A percentile compares a stretch with the other conserved stretches of the same genome.
Evolutionary conservation across 2,888 invertebrate species (phyloP).

Genomic region (Leucoma salicis): DNA sequence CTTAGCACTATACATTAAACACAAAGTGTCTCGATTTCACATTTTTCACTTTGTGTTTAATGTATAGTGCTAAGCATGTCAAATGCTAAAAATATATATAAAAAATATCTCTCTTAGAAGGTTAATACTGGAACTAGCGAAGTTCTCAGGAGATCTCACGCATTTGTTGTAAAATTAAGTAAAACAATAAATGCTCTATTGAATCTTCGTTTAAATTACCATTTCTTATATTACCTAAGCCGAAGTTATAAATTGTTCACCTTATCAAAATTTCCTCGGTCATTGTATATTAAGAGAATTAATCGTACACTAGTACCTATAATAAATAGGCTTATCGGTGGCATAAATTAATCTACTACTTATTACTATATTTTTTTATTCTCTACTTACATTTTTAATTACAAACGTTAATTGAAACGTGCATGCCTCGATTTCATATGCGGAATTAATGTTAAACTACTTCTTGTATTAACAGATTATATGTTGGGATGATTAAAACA

Average conservation of each 20-base stretch:
- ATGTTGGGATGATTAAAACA: constrained; percentile 9
- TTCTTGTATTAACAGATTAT: constrained; percentile 37
- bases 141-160: no score
- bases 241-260: constrained; percentile 36
- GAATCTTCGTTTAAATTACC: no score
- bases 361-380: constrained; percentile 67
- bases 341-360: constrained; percentile 71
- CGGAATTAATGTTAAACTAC: constrained; percentile 42
- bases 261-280: constrained; percentile 49
- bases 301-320: constrained; percentile 69
- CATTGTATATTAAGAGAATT: constrained; percentile 57
- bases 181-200: no score
- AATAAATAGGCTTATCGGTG: constrained; percentile 67
- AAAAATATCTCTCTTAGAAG: no score
- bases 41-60: no score
- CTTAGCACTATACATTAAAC: no score
- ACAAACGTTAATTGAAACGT: constrained; percentile 74
- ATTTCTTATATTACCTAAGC: no score
- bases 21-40: no score
- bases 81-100: no score
- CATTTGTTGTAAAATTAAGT: no score
- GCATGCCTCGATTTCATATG: constrained; percentile 41
- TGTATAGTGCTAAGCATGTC: no score
- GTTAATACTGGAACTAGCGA: no score
- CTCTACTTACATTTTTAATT: constrained; percentile 69